Evolutionary conservation across 1,140 invertebrate genomes (phyloP), one percentile per base, ranked within the genome.

Genomic region (Caligus rogercresseyi): DNA sequence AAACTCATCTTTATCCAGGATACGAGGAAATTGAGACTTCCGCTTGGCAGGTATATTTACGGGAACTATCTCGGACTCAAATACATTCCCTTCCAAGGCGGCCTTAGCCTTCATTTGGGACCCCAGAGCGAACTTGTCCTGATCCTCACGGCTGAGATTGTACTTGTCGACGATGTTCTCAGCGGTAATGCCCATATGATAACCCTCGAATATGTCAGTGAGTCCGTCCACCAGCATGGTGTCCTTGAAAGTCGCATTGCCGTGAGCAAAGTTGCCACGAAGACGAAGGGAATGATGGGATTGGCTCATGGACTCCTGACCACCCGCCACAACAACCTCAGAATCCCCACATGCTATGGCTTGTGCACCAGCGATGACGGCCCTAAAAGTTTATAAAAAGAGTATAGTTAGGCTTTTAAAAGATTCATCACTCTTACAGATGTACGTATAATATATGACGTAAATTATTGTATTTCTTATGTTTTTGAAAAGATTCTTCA

Each of bases 261-360:
- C 87, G 73, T 88, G 76, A 74, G 85, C 88, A 0, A 78, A 67
- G 26, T 82, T 83, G 67, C 73, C 70, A 64, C 88, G 76, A 61
- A 89, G 66, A 65, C 80, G 72, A 54, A 81, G 73, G 21, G 77
- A 77, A 73, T 92, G 88, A 4, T 83, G 83, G 3, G 86, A 79
- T 71, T 80, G 76, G 65, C 83, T 86, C 89, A 92, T 92, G 67
- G 73, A 85, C 74, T 92, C 89, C 75, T 88, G 85, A 0, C 89
- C 89, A 26, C 87, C 87, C 69, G 82, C 83, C 52, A 91, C 77
- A 2, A 89, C 79, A 58, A 89, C 74, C 18, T 79, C 72, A 25
- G 79, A 76, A 70, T 89, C 84, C 1, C 82, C 84, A 64, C 72
- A 71, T 67, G 78, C 77, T 63, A 91, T 85, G 11, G 84, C 78